Evolutionary conservation across 2,888 invertebrate species (phyloP), one percentile per base, ranked within the genome.

Genomic region (Epinotia nisella): DNA sequence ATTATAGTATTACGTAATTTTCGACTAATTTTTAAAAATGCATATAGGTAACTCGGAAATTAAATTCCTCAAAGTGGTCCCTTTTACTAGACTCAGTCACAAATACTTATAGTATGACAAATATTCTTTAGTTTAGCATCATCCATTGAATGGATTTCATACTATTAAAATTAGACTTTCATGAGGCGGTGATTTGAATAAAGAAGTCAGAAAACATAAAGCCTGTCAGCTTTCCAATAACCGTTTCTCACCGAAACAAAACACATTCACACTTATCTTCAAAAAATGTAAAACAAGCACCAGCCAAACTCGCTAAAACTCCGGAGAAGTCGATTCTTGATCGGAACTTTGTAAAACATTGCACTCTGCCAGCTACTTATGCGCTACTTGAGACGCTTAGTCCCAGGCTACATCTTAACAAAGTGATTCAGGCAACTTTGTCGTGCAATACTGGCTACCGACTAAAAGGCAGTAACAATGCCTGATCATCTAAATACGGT

Each of bases 361-460:
- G 71, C 71, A 67, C 74, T 74, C 61, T 45, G 24, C 39, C 24
- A 45, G 35, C 71, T 74, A 71, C 74, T 74, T 74, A 74, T 71
- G 56, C 74, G 62, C 68, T 53, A 64, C 73, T 74, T 67, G 61
- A 71, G 71, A 71, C 59, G 71, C 71, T 71, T 71, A 71, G 67
- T 58, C 62, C 58, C 58, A 55, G 66, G 66, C 71, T 67, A 68
- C 56, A 71, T 74, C 74, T 74, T 74, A 74, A 74, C 74, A 71
- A 74, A 74, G 74, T 74, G 74, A 74, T 71, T 71, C 74, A 53
- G 59, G n/a, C 61, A 64, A 73, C 67, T 74, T 74, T 58, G 71
- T 74, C 74, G 65, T 68, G 71, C 61, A 71, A 67, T 64, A 71
- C 56, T 19, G 15, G n/a, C 41, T 0, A 24, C 21, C 41, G 21